phyloP scores from a whole-genome alignment of 2,888 invertebrate genomes.

The Parnassius orleans region DNA sequence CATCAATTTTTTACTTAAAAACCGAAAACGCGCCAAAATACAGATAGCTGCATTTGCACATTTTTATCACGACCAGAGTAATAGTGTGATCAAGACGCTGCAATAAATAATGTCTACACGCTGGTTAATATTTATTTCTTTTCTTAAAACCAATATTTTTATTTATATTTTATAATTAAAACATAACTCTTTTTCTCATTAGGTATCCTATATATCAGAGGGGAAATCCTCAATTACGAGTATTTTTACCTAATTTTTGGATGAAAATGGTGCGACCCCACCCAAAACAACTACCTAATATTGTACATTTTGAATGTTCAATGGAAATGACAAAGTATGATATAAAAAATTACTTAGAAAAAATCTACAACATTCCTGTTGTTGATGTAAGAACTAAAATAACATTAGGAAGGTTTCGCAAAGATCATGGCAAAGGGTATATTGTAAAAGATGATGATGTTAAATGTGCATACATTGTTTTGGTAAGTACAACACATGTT shows the following conservation, averaged over 20 bases:
- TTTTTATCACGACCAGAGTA: too few species aligned
- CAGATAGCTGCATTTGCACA: too few species aligned
- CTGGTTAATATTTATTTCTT: conserved; percentile 46
- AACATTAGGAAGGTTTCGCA: conserved; percentile 84
- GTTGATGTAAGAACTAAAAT: conserved; percentile 89
- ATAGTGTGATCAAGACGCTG: too few species aligned
- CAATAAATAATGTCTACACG: conserved; percentile 58
- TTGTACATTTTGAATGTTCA: conserved; percentile 94
- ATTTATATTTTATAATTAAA: conserved; percentile 13
- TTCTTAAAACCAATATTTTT: background rate
- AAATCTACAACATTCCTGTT: conserved; percentile 94
- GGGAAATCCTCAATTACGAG: conserved; percentile 95
- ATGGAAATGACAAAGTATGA: conserved; percentile 96
- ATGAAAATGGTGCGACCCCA: conserved; percentile 92
- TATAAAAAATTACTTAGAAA: conserved; percentile 95
- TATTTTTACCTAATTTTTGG: conserved; percentile 98
- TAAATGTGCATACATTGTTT: conserved; percentile 88
- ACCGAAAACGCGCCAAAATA: too few species aligned
- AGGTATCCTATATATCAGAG: conserved; percentile 95
- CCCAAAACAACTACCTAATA: conserved; percentile 86
- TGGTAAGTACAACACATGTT: conserved; percentile 76
- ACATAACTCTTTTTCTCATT: background rate
- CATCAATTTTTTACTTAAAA: too few species aligned
- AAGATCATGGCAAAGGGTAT: conserved; percentile 82
- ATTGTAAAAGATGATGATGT: conserved; percentile 91